Conservation (phyloP, 2,797 vertebrate genomes). For the Lacerta viridis region DNA sequence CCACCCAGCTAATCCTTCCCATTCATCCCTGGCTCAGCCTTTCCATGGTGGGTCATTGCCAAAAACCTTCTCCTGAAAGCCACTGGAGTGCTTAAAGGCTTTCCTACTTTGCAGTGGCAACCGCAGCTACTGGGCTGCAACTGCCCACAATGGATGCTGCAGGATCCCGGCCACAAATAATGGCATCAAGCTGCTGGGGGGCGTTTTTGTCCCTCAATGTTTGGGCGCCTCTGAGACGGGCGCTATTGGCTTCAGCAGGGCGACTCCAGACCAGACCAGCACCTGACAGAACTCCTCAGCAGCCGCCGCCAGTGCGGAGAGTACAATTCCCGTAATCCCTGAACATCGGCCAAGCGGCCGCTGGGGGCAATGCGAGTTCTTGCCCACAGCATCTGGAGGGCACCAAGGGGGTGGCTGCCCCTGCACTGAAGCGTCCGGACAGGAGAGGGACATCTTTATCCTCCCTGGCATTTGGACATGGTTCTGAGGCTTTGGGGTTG, state of each 20-base stretch:
- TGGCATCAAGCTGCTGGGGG: background rate
- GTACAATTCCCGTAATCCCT: too few species aligned
- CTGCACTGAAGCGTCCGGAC: background rate
- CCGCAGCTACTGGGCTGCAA: background rate
- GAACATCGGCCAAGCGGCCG: too few species aligned
- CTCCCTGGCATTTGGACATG: too few species aligned
- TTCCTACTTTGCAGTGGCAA: background rate
- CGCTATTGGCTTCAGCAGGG: background rate
- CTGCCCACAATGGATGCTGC: conserved; percentile 35
- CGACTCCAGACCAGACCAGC: background rate
- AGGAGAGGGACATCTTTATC: too few species aligned
- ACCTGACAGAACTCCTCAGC: background rate
- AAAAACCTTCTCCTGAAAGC: background rate
- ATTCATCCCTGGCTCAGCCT: background rate
- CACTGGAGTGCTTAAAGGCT: background rate
- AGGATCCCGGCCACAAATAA: background rate
- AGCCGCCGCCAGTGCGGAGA: too few species aligned
- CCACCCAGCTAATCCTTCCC: background rate
- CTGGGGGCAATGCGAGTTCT: too few species aligned
- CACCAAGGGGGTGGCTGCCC: too few species aligned
- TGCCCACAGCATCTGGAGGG: too few species aligned
- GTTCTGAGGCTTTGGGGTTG: too few species aligned
- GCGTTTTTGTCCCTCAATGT: background rate
- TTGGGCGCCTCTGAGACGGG: background rate
- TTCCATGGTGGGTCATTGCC: background rate